Conservation (phyloP, 2,797 vertebrate genomes). For the Galago senegalensis region DNA sequence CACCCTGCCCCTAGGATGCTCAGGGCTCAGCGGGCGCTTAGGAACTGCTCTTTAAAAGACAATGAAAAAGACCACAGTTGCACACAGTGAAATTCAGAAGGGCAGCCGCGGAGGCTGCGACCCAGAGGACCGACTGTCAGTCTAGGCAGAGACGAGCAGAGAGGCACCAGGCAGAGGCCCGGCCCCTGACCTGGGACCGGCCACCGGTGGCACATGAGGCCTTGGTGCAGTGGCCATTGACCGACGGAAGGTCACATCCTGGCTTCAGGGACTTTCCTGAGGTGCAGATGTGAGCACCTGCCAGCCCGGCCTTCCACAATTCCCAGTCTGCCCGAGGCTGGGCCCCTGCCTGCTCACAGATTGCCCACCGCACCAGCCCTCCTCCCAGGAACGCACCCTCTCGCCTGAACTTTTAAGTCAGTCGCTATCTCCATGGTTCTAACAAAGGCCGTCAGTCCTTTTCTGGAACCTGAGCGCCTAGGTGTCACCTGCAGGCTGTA, state of each 20-base stretch:
- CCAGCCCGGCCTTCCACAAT: neutral
- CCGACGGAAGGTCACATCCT: neutral
- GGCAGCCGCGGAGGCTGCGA: neutral
- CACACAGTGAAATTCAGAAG: neutral
- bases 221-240: neutral
- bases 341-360: neutral
- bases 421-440: neutral
- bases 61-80: neutral
- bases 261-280: neutral
- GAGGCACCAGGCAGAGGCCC: neutral
- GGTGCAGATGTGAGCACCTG: neutral
- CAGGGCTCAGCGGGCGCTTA: neutral
- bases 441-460: neutral
- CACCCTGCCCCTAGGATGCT: neutral
- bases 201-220: neutral
- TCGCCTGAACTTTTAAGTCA: neutral
- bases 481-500: neutral
- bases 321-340: neutral
- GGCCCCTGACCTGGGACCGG: constrained; percentile 80
- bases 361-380: neutral
- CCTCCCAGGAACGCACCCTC: fast-evolving
- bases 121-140: neutral
- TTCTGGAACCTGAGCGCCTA: neutral
- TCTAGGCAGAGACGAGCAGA: no score
- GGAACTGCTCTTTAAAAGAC: neutral